Evolutionary conservation across 2,888 invertebrate genomes (phyloP), one percentile per base, ranked within the genome.

Genomic region (Drosophila cognata): DNA sequence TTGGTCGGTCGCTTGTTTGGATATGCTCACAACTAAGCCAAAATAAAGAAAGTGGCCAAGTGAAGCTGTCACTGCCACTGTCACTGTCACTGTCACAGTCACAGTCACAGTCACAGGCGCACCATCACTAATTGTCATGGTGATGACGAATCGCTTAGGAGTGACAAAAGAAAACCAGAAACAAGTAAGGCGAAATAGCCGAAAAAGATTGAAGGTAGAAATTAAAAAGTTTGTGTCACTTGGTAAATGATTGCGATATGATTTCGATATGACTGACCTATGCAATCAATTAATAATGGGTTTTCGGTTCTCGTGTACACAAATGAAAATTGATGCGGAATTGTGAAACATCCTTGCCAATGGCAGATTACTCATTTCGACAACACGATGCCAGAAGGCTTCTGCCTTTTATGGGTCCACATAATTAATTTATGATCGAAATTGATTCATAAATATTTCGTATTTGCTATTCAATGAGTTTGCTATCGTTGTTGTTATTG

Each of bases 371-470:
- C 41, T 68, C 68, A 68, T 79, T 71, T 68, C 31, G 31, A 31
- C 41, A 41, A 56, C 56, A 41, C 36, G 11, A 28, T 57, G 57
- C 41, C 43, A 11, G 41, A 43, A 31, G 21, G 57, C 18, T 18
- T 29, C 29, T 29, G 36, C 36, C 41, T 21, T 57, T 57, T 41
- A 16, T 70, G 70, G 71, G 79, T 79, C 63, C 82, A 79, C 71
- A 74, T 57, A 43, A 57, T 57, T 57, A 57, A 57, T 57, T 57
- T 57, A 57, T 57, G 57, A 82, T 79, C 76, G 71, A 71, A 80
- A 82, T 82, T 79, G 82, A 80, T 80, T 82, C 79, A 80, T 82
- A 82, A 80, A 79, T 80, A 82, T 79, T 79, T 79, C 75, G 62
- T 51, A 71, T 74, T 81, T 62, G 52, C 31, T 53, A 41, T 53